phyloP scores from a whole-genome alignment of 2,797 vertebrate species.

The Syncerus caffer region DNA sequence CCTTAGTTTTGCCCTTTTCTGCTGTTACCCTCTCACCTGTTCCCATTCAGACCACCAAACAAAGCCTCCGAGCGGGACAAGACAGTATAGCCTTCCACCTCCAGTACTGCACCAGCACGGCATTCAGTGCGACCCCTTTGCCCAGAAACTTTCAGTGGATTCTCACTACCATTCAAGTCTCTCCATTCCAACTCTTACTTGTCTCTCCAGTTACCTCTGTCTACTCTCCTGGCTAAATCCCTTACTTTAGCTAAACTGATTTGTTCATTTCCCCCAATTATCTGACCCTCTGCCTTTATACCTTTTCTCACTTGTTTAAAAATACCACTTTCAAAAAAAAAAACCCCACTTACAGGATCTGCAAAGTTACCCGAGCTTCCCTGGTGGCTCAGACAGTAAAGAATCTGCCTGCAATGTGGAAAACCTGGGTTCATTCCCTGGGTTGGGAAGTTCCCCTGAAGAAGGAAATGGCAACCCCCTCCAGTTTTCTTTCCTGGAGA shows the following conservation, averaged over 20 bases:
- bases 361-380: not conserved
- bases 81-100: not conserved
- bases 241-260: not conserved
- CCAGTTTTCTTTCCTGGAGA: not conserved
- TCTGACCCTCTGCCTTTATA: not conserved
- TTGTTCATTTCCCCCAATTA: not conserved
- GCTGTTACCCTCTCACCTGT: not conserved
- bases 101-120: not conserved
- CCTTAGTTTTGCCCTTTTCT: not conserved
- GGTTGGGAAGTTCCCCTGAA: not conserved
- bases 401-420: not conserved
- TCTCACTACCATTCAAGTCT: not conserved
- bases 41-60: not conserved
- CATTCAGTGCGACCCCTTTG: accelerated
- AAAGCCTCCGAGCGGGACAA: not conserved
- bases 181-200: not conserved
- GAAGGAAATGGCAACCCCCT: not conserved
- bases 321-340: not conserved
- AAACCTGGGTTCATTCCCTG: not conserved
- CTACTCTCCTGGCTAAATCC: not conserved
- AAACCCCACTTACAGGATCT: not conserved
- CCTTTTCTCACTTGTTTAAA: not conserved
- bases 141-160: not conserved
- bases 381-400: not conserved
- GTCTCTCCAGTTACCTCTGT: not conserved